phyloP scores from a whole-genome alignment of 2,113 vertebrate genomes.

The Nothocercus julius region DNA sequence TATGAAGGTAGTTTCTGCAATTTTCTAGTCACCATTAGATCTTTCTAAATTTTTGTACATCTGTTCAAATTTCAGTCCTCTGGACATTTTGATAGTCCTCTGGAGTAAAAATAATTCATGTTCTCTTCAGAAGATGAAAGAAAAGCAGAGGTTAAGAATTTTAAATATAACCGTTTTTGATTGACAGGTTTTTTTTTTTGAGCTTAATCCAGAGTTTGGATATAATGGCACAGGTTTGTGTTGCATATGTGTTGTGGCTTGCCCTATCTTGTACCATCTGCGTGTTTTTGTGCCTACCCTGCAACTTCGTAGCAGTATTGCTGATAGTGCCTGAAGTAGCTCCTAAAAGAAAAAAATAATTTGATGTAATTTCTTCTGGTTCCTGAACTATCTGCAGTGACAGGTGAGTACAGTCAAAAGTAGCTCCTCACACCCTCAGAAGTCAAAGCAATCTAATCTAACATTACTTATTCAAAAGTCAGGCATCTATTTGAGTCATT shows the following conservation, averaged over 20 bases:
- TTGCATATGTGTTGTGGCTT: neutral
- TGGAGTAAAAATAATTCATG: neutral
- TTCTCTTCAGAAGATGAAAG: neutral
- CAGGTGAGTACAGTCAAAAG: neutral
- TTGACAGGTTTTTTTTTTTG: conserved; percentile 11
- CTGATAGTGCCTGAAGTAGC: neutral
- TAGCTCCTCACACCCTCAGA: neutral
- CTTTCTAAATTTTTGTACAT: neutral
- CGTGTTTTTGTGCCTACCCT: neutral
- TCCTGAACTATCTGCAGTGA: neutral
- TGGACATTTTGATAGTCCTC: neutral
- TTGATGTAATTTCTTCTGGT: neutral
- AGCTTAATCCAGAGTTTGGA: neutral
- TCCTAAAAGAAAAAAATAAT: neutral
- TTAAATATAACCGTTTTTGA: neutral
- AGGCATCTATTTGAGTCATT: neutral
- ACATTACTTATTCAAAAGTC: neutral
- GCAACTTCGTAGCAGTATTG: neutral
- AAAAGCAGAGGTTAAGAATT: neutral
- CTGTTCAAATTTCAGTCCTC: neutral
- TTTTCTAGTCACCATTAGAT: neutral
- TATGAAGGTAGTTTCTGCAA: neutral
- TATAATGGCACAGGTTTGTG: neutral
- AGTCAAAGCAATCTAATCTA: neutral
- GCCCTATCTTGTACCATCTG: neutral